These are phyloP conservation scores for Lepus europaeus DNA, from an alignment of 2,113 vertebrate genomes.

Conservation along the genomic window DNA sequence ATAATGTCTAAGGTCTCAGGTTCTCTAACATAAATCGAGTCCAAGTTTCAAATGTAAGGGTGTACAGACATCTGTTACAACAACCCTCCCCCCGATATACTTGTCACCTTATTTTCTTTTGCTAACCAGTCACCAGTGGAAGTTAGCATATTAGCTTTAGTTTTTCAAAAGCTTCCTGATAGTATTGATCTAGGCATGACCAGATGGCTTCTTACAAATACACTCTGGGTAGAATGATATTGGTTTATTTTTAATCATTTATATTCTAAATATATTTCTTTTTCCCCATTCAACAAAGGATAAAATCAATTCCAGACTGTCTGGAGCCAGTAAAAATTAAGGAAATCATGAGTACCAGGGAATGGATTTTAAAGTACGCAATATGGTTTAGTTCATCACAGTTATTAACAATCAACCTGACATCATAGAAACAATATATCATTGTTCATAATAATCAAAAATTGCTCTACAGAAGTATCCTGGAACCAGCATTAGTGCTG, in stretches of 20 bases:
- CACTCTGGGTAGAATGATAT: constrained; percentile 54
- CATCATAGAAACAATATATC: constrained; percentile 29
- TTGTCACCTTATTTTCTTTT: constrained; percentile 10
- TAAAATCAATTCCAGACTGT: constrained; percentile 70
- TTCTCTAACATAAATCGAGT: constrained; percentile 36
- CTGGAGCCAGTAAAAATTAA: constrained; percentile 63
- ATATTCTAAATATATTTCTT: constrained; percentile 58
- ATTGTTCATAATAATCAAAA: background rate
- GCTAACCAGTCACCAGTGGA: background rate
- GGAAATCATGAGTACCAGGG: constrained; percentile 5
- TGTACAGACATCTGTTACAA: background rate
- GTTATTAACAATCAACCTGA: constrained; percentile 59
- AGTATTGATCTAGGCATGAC: constrained; percentile 41
- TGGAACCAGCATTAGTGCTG: background rate
- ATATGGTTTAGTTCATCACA: constrained; percentile 36
- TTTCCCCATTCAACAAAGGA: constrained; percentile 39
- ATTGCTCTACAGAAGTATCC: background rate
- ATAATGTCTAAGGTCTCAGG: background rate
- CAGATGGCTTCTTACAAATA: constrained; percentile 68
- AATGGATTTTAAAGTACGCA: constrained; percentile 52
- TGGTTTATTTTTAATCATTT: constrained; percentile 65
- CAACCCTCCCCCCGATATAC: background rate
- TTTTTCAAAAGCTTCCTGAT: constrained; percentile 56
- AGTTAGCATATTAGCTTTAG: background rate
- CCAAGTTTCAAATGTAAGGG: background rate